Evolutionary conservation across 2,888 invertebrate species (phyloP), one percentile per base, ranked within the genome.

Genomic region (Habrosyne pyritoides): DNA sequence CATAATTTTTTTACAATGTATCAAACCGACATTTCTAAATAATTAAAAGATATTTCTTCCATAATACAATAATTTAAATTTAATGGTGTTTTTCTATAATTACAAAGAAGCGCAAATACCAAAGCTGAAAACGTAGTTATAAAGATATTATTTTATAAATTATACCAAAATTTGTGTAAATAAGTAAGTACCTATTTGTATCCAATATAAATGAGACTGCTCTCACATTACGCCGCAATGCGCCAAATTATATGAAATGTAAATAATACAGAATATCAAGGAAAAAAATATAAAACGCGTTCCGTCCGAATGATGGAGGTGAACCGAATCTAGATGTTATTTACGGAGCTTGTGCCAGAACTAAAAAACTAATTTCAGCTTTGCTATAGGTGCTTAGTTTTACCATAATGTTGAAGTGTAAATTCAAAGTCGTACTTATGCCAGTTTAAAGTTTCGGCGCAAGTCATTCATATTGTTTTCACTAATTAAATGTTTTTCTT

Each of bases 71-170:
- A 42, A 18, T 42, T 42, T 42, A 42, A 42, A 42, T 7, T 14
- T 2, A 8, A 18, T 18, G 33, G n/a, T 33, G 33, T 33, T n/a
- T 12, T 33, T 1, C n/a, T 42, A 42, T 6, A 36, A 36, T 36
- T 14, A 36, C n/a, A 36, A 4, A 42, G 42, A 42, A 42, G 8
- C 42, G 42, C 18, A 18, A 42, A 7, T 42, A 42, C 7, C 18
- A 8, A 14, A 18, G 2, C n/a, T 2, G 2, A 14, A 36, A 10
- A 14, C 24, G 54, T 60, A 68, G 55, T 36, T 66, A 59, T 21
- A 24, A 33, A 22, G 12, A 22, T 64, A 66, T 62, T 62, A 58
- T 61, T 69, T 58, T 66, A 69, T 53, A 47, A 60, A 59, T 50
- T 56, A 24, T 61, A 59, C 67, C 59, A 48, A 63, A 59, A 64